A percentile compares a stretch with the other conserved stretches of the same genome.
Conservation (phyloP, 2,113 vertebrate genomes). For the Serinus canaria region DNA sequence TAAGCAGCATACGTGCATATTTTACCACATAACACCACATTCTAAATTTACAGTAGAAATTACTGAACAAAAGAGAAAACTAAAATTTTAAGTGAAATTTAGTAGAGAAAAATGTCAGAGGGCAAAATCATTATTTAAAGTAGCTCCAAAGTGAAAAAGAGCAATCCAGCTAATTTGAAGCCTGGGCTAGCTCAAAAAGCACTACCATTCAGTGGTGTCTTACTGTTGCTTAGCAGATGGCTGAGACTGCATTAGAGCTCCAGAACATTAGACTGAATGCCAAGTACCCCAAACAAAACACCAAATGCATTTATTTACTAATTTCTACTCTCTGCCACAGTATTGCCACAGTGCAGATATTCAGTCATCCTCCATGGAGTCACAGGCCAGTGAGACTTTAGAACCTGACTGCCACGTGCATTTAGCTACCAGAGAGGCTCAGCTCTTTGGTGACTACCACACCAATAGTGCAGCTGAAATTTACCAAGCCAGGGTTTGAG, state of each 20-base stretch:
- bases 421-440: background rate
- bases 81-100: background rate
- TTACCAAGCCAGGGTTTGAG: constrained; percentile 22
- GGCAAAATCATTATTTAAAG: constrained; percentile 21
- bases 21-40: background rate
- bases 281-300: constrained; percentile 14
- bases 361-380: background rate
- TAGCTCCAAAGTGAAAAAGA: background rate
- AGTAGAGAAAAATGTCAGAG: background rate
- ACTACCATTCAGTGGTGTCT: background rate
- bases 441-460: background rate
- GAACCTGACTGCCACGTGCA: background rate
- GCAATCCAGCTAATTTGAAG: constrained; percentile 15
- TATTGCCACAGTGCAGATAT: constrained; percentile 26
- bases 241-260: constrained; percentile 22
- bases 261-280: constrained; percentile 5
- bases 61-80: constrained; percentile 10
- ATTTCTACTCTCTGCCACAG: constrained; percentile 48
- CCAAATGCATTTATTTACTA: constrained; percentile 41
- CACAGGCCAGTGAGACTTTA: constrained; percentile 28
- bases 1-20: background rate
- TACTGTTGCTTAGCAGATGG: background rate
- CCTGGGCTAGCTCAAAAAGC: background rate
- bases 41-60: constrained; percentile 1
- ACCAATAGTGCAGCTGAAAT: constrained; percentile 12